Base-by-base conservation (phyloP, 2,888 invertebrate species). In the Andrena praecox region DNA sequence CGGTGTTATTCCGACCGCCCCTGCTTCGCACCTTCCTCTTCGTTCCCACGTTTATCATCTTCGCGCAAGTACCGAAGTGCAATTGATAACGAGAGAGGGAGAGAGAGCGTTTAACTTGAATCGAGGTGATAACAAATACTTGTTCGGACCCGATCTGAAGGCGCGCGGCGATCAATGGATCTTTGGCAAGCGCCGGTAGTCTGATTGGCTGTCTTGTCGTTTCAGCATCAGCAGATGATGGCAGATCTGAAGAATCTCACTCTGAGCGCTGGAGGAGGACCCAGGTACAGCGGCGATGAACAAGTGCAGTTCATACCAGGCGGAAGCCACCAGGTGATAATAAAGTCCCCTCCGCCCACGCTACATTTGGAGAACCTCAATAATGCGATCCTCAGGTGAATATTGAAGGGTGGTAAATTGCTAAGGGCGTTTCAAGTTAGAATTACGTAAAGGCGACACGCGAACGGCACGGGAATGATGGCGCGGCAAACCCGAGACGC, bases 331-430 rank as follows among this genome's bases (percentile, higher is more conserved):
- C 93, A 93, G 89, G 93, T 93, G 90, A 93, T 93, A 50, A 93
- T 94, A 78, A 93, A 93, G 87, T 94, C 94, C 52, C 94, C 94
- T 33, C 94, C 94, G 50, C 93, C 93, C 16, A 91, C 94, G 56
- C 90, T 94, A 69, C 95, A 90, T 83, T 89, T 95, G 62, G 96
- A 96, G 88, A 96, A 96, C 93, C 95, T 96, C 90, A 96, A 96
- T 91, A 96, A 96, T 94, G 96, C 95, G 85, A 92, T 96, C 72
- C 92, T 95, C 88, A 95, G 96, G 96, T 96, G 92, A 95, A 94
- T 12, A 8, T 16, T 0, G 2, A 42, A 42, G 4, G 12, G 27
- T 56, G 10, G 10, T 0, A 10, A 56, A 56, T 56, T 0, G 10
- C 24, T 10, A 24, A 20, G 8, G 7, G 24, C 20, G 8, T 27